Percentiles rank a stretch among this genome's conserved stretches.
Conservation (phyloP, 2,113 vertebrate genomes). For the Acrocephalus kingi region DNA sequence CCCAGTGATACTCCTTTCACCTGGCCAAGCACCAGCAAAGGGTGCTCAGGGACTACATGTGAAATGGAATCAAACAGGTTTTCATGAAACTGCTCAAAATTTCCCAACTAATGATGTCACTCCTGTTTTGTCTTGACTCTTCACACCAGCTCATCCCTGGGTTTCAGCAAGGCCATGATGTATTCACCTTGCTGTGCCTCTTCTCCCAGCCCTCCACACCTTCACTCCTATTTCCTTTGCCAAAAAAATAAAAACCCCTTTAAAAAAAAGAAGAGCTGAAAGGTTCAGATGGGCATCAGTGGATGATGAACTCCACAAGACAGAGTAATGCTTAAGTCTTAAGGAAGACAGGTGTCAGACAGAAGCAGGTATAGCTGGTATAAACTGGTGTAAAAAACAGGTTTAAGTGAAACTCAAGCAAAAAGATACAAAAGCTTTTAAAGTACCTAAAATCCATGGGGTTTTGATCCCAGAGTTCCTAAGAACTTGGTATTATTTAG, state of each 20-base stretch:
- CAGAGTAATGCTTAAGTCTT: neutral
- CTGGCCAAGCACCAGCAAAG: neutral
- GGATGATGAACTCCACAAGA: neutral
- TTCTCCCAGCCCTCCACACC: neutral
- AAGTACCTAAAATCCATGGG: neutral
- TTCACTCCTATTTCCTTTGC: neutral
- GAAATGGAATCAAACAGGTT: neutral
- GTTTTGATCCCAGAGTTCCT: neutral
- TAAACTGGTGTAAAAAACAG: neutral
- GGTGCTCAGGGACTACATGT: accelerated
- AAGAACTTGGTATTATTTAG: neutral
- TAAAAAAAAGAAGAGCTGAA: neutral
- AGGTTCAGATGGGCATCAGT: neutral
- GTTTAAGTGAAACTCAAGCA: neutral
- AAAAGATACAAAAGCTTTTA: neutral
- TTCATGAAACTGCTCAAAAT: neutral
- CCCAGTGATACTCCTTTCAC: neutral
- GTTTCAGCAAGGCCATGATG: neutral
- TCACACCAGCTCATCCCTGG: neutral
- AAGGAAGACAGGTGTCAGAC: neutral
- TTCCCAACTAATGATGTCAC: neutral
- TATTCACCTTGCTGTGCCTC: neutral
- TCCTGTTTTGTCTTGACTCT: neutral
- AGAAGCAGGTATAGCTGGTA: neutral
- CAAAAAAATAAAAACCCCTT: neutral